These are phyloP conservation scores for Hemiprocne comata DNA, from an alignment of 2,113 vertebrate species.

Conservation along the genomic window DNA sequence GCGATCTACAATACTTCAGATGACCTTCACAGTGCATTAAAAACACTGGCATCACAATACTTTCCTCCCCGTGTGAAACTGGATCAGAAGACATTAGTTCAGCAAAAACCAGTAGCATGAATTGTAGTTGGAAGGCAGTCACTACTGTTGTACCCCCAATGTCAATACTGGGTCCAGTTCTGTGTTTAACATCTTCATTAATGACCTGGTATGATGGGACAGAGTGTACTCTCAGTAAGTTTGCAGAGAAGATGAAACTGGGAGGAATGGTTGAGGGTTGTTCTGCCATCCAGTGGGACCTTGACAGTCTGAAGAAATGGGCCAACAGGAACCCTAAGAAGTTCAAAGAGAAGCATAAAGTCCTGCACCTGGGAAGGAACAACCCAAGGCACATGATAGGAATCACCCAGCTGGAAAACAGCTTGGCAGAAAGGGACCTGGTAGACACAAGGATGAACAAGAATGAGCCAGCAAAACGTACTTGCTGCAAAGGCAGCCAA, in stretches of 20 bases:
- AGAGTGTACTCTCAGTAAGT: accelerated
- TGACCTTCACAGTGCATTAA: neutral
- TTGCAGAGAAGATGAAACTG: neutral
- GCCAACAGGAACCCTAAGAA: too few relatives aligned
- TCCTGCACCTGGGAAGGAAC: too few relatives aligned
- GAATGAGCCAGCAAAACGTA: accelerated
- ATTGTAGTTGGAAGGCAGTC: neutral
- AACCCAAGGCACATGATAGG: too few relatives aligned
- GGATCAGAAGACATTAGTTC: neutral
- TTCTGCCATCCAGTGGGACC: too few relatives aligned
- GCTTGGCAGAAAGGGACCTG: neutral
- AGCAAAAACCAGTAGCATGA: neutral
- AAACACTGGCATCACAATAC: neutral
- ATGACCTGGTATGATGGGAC: neutral
- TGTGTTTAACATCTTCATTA: neutral
- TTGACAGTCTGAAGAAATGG: too few relatives aligned
- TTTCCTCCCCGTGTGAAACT: neutral
- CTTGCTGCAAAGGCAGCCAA: neutral
- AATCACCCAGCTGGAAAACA: too few relatives aligned
- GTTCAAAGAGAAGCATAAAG: too few relatives aligned
- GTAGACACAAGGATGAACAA: neutral
- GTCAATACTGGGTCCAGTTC: neutral
- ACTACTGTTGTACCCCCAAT: neutral
- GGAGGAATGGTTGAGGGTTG: neutral
- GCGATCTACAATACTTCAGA: neutral